Conservation (phyloP, 2,888 invertebrate species). For the Teleiodes luculella region DNA sequence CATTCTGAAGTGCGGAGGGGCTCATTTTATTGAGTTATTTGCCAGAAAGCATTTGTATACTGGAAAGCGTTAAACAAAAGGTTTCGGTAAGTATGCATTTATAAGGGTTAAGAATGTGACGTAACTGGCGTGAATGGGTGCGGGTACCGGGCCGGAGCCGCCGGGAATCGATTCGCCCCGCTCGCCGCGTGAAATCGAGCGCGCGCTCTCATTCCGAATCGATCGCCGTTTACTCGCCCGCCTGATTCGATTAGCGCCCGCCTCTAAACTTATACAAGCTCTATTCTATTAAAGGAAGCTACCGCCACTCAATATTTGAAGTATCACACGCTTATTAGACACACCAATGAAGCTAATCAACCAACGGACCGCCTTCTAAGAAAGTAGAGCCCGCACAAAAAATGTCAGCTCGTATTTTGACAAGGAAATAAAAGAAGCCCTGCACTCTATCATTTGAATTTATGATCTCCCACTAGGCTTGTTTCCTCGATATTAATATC, state of each 20-base stretch:
- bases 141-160: constrained; percentile 34
- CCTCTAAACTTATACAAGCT: constrained; percentile 29
- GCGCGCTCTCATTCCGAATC: constrained; percentile 56
- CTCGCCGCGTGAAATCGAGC: constrained; percentile 69
- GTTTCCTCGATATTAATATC: constrained; percentile 74
- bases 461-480: constrained; percentile 54
- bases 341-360: constrained; percentile 35
- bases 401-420: constrained; percentile 57
- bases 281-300: constrained; percentile 40
- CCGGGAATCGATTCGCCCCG: constrained; percentile 63
- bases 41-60: constrained; percentile 25
- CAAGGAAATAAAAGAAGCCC: constrained; percentile 50
- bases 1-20: constrained; percentile 42
- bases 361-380: constrained; percentile 21
- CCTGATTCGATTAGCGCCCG: constrained; percentile 59
- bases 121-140: constrained; percentile 45
- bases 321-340: constrained; percentile 38
- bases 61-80: background rate
- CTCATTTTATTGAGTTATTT: constrained; percentile 49
- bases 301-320: constrained; percentile 24
- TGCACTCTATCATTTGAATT: constrained; percentile 59
- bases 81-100: constrained; percentile 16
- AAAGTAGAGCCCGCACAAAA: constrained; percentile 30
- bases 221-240: constrained; percentile 52
- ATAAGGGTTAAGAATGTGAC: constrained; percentile 27